Conservation (phyloP, 1,140 invertebrate genomes). For the Drosophila sp. region DNA sequence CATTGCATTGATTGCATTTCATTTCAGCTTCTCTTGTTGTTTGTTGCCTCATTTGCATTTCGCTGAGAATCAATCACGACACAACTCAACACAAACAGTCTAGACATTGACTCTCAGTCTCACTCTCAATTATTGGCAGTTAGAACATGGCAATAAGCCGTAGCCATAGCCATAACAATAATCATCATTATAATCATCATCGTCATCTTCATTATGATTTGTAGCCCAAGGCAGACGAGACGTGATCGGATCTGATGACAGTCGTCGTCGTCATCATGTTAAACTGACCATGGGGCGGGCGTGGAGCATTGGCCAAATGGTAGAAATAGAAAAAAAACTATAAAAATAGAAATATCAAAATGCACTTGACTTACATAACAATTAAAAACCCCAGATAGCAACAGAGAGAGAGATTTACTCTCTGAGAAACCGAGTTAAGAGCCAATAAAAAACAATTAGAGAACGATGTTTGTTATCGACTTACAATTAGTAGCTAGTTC, state of each 20-base stretch:
- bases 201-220: slow-evolving; percentile 10
- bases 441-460: too few relatives aligned
- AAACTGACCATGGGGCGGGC: slow-evolving; percentile 34
- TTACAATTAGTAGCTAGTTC: too few relatives aligned
- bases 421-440: too few relatives aligned
- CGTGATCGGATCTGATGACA: slow-evolving; percentile 59
- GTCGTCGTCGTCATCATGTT: slow-evolving; percentile 40
- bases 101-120: slow-evolving; percentile 28
- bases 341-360: slow-evolving; percentile 42
- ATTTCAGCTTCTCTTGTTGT: slow-evolving; percentile 48
- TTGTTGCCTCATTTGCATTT: slow-evolving; percentile 49
- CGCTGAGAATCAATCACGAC: slow-evolving; percentile 71
- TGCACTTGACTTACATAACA: slow-evolving; percentile 67
- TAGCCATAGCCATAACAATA: slow-evolving; percentile 26
- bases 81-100: slow-evolving; percentile 6
- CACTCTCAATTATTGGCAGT: slow-evolving; percentile 27
- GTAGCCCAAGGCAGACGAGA: slow-evolving; percentile 69
- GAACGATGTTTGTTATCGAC: too few relatives aligned
- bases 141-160: slow-evolving; percentile 36
- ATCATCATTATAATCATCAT: slow-evolving; percentile 26
- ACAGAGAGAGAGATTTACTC: not conserved
- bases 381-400: slow-evolving; percentile 39
- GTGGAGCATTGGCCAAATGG: slow-evolving; percentile 26
- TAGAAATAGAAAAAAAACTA: slow-evolving; percentile 20
- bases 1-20: slow-evolving; percentile 69